phyloP scores from a whole-genome alignment of 1,140 invertebrate genomes.

The Brachystomella parvula region DNA sequence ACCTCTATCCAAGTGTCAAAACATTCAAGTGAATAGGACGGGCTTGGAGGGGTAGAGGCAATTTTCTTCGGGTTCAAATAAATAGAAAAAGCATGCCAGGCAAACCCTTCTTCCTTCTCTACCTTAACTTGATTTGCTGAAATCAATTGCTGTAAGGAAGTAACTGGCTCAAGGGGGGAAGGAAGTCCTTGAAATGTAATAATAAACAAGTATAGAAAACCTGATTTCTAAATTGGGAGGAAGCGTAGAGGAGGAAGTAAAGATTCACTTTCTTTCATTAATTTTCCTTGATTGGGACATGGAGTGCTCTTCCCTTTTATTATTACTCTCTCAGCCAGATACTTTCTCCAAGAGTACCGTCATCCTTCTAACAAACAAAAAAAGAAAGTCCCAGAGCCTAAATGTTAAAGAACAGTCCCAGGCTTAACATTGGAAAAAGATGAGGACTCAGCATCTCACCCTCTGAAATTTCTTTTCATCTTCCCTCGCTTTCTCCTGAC shows the following conservation, averaged over 20 bases:
- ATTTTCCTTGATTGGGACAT: conserved; percentile 27
- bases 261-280: conserved; percentile 19
- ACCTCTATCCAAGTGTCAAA: neutral
- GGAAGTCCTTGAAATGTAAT: neutral
- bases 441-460: neutral
- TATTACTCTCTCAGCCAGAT: too few species aligned
- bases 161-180: neutral
- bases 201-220: too few species aligned
- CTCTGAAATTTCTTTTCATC: neutral
- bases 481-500: neutral
- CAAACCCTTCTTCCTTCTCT: neutral
- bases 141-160: conserved; percentile 1
- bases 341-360: too few species aligned
- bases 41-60: neutral
- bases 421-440: neutral
- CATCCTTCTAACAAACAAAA: too few species aligned
- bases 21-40: conserved; percentile 2
- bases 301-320: conserved; percentile 5
- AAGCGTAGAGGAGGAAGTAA: neutral
- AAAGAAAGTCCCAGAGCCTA: neutral
- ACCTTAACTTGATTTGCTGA: conserved; percentile 1
- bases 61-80: neutral
- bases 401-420: neutral
- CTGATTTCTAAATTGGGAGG: too few species aligned
- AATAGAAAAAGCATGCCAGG: neutral